Conservation (phyloP, 2,888 invertebrate genomes). For the Ptychoptera albimana region DNA sequence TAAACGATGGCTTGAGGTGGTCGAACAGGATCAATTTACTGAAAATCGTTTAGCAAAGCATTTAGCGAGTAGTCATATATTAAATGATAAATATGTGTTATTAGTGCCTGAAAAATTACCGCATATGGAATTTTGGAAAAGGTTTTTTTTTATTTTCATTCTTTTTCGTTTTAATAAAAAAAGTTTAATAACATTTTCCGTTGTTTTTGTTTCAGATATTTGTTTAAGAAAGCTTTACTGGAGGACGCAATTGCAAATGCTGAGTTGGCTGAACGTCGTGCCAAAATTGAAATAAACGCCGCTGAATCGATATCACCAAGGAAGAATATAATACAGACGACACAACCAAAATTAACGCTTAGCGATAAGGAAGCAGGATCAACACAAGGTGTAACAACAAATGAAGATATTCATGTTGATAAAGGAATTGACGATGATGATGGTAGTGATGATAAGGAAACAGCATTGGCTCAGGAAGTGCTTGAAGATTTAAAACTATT, state of each 20-base stretch:
- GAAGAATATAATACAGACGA: constrained; percentile 11
- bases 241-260: constrained; percentile 57
- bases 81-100: constrained; percentile 27
- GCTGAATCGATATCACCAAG: constrained; percentile 9
- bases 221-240: constrained; percentile 64
- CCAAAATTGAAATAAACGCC: constrained; percentile 18
- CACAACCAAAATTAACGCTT: constrained; percentile 11
- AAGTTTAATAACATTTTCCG: background rate
- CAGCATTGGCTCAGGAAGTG: constrained; percentile 15
- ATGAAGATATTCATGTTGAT: background rate
- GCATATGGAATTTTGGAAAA: constrained; percentile 64
- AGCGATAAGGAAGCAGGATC: constrained; percentile 5
- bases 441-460: constrained; percentile 4
- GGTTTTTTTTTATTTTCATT: constrained; percentile 28
- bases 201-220: constrained; percentile 35
- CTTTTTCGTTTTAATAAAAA: too few species aligned
- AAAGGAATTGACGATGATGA: background rate
- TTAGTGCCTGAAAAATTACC: constrained; percentile 56
- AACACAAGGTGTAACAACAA: background rate
- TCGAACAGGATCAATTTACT: constrained; percentile 34
- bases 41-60: constrained; percentile 43
- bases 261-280: constrained; percentile 36
- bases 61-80: constrained; percentile 36
- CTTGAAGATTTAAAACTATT: constrained; percentile 14
- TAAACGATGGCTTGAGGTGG: constrained; percentile 41